Evolutionary conservation across 2,113 vertebrate genomes (phyloP).

Genomic region (Bagarius yarrelli): DNA sequence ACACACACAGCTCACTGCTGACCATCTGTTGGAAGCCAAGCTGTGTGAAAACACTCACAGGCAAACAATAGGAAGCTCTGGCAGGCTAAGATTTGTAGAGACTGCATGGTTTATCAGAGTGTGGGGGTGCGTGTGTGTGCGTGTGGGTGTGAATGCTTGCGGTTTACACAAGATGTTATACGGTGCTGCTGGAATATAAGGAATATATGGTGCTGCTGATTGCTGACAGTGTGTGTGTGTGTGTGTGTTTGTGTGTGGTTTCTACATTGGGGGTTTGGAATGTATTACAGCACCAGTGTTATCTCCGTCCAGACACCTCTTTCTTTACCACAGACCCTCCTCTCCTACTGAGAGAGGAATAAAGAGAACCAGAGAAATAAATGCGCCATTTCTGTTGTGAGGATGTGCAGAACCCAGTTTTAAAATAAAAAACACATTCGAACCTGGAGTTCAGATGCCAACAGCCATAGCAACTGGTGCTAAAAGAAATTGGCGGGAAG

Average conservation of each 20-base stretch:
- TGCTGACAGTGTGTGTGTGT: slow-evolving; percentile 20
- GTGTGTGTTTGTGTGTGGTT: slow-evolving; percentile 32
- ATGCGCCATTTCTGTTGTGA: not conserved
- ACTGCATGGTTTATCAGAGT: slow-evolving; percentile 34
- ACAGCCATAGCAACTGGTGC: too few relatives aligned
- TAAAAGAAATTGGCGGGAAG: too few relatives aligned
- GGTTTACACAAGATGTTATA: slow-evolving; percentile 25
- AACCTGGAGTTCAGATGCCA: not conserved
- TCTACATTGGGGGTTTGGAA: slow-evolving; percentile 21
- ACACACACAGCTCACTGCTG: slow-evolving; percentile 65
- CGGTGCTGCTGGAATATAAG: slow-evolving; percentile 9
- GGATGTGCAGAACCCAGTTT: not conserved
- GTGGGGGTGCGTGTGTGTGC: slow-evolving; percentile 33
- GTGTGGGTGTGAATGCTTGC: slow-evolving; percentile 41
- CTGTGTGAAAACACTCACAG: slow-evolving; percentile 73
- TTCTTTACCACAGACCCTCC: slow-evolving; percentile 30
- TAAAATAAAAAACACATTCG: too few relatives aligned
- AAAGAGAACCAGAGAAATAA: slow-evolving; percentile 39
- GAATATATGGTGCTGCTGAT: not conserved
- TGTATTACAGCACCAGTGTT: slow-evolving; percentile 34
- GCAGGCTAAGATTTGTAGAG: slow-evolving; percentile 75
- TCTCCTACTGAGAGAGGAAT: slow-evolving; percentile 56
- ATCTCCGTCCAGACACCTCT: slow-evolving; percentile 27
- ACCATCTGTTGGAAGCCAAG: slow-evolving; percentile 78
- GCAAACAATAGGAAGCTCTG: slow-evolving; percentile 75